phyloP scores from a whole-genome alignment of 2,888 invertebrate genomes.

The Pollenia labialis region DNA sequence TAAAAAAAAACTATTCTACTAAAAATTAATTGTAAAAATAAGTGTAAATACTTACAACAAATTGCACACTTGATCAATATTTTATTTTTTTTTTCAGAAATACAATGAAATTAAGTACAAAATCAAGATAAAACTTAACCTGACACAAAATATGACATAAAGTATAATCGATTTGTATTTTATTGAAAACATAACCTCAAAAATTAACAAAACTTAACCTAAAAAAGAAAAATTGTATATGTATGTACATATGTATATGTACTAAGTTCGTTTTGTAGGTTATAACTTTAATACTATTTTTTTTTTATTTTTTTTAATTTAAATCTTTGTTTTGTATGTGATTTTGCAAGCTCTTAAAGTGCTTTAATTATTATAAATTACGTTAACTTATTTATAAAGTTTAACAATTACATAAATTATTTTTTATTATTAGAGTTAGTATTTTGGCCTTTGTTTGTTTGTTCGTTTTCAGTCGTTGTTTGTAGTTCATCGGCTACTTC shows the following conservation, averaged over 20 bases:
- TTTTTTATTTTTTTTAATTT: background rate
- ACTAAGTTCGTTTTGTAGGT: conserved; percentile 24
- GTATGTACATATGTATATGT: too few species aligned
- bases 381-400: conserved; percentile 7
- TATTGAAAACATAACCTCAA: background rate
- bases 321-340: conserved; percentile 2
- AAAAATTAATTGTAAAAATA: conserved; percentile 43
- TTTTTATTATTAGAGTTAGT: conserved; percentile 61
- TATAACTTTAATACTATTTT: conserved; percentile 25
- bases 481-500: conserved; percentile 40
- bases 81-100: background rate
- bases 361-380: conserved; percentile 44
- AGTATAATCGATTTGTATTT: conserved; percentile 18
- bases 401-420: conserved; percentile 27
- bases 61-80: conserved; percentile 63
- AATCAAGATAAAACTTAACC: conserved; percentile 26
- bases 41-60: conserved; percentile 60
- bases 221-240: conserved; percentile 11
- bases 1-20: conserved; percentile 7
- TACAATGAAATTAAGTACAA: conserved; percentile 57
- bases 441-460: conserved; percentile 72
- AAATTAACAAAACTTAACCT: conserved; percentile 16
- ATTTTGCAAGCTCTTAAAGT: conserved; percentile 65
- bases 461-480: conserved; percentile 68
- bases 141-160: conserved; percentile 7